phyloP scores from a whole-genome alignment of 2,888 invertebrate genomes.

The Drosophila ustulata region DNA sequence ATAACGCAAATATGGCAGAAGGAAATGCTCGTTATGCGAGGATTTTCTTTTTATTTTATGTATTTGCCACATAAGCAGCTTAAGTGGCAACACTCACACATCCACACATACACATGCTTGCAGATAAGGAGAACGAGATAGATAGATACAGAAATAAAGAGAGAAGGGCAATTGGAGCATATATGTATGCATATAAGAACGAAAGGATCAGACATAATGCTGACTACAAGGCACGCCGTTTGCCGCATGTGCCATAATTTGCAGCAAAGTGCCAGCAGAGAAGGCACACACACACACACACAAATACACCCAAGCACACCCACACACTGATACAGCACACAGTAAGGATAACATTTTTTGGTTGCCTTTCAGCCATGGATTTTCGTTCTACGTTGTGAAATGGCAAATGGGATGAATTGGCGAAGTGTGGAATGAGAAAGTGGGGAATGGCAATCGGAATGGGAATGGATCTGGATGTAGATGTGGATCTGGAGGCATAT shows the following conservation, averaged over 20 bases:
- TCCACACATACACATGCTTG: neutral
- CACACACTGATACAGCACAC: slow-evolving; percentile 27
- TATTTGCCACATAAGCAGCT: slow-evolving; percentile 80
- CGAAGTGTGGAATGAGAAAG: slow-evolving; percentile 4
- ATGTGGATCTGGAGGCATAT: slow-evolving; percentile 42
- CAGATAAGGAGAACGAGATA: slow-evolving; percentile 24
- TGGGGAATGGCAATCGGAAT: slow-evolving; percentile 20
- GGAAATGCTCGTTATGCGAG: slow-evolving; percentile 78
- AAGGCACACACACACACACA: slow-evolving; percentile 22
- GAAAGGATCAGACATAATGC: slow-evolving; percentile 79
- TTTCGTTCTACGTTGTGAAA: slow-evolving; percentile 42
- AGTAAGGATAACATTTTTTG: slow-evolving; percentile 72
- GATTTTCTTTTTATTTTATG: slow-evolving; percentile 81
- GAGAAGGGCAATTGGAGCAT: slow-evolving; percentile 25
- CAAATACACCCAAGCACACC: slow-evolving; percentile 17
- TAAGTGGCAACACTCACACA: slow-evolving; percentile 68
- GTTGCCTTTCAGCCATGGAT: slow-evolving; percentile 57
- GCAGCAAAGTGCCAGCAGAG: slow-evolving; percentile 69
- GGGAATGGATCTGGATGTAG: neutral
- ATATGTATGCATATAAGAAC: slow-evolving; percentile 65
- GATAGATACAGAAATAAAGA: slow-evolving; percentile 24
- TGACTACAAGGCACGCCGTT: slow-evolving; percentile 54
- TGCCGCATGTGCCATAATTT: slow-evolving; percentile 81
- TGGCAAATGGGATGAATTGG: slow-evolving; percentile 41
- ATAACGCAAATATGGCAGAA: slow-evolving; percentile 82